phyloP scores from a whole-genome alignment of 2,113 vertebrate species.

The Petaurus breviceps region DNA sequence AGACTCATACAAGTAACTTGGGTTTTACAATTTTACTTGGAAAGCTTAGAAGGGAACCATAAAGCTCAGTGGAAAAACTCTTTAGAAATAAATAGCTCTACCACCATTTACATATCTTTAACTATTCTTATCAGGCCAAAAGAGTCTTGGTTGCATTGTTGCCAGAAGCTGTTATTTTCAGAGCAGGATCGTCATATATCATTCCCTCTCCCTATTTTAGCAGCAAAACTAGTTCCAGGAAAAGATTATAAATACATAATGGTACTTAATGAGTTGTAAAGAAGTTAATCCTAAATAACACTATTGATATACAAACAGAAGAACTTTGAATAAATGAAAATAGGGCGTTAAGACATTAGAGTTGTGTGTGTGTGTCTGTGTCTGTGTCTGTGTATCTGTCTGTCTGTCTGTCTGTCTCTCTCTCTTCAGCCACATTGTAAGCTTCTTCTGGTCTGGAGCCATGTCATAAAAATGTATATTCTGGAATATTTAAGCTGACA shows the following conservation, averaged over 20 bases:
- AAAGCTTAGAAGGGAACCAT: conserved; percentile 38
- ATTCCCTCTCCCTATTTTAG: conserved; percentile 36
- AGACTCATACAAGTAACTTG: conserved; percentile 39
- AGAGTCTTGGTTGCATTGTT: conserved; percentile 13
- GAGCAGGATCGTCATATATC: conserved; percentile 5
- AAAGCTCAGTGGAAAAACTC: conserved; percentile 11
- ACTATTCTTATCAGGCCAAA: neutral
- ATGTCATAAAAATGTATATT: neutral
- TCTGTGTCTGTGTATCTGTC: too few relatives aligned
- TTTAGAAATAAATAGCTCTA: conserved; percentile 17
- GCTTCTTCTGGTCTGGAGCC: neutral
- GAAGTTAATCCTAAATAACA: conserved; percentile 6
- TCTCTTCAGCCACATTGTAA: neutral
- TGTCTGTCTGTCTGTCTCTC: too few relatives aligned
- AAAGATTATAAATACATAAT: neutral
- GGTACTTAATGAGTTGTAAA: conserved; percentile 28
- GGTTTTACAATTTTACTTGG: conserved; percentile 33
- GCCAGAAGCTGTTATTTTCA: conserved; percentile 9
- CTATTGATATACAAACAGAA: neutral
- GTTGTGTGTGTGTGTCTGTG: too few relatives aligned
- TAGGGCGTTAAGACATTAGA: neutral
- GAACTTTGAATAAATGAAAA: neutral
- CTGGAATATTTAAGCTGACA: neutral
- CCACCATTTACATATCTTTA: neutral
- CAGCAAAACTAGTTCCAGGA: conserved; percentile 8